Evolutionary conservation across 2,113 vertebrate genomes (phyloP), one percentile per base, ranked within the genome.

Genomic region (Pitta sordida): DNA sequence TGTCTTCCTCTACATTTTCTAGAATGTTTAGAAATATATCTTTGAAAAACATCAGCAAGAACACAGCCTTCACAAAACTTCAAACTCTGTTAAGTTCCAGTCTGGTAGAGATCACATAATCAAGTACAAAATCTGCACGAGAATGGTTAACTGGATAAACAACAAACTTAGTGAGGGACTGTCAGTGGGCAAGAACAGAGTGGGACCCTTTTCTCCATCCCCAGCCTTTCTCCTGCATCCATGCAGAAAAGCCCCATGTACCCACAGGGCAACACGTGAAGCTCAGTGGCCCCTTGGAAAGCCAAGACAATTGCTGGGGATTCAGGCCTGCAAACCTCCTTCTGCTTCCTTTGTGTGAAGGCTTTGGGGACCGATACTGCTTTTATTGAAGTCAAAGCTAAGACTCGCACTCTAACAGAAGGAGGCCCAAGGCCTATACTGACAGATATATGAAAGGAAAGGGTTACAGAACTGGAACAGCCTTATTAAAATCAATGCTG

Each of bases 401-500:
- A 92, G 67, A 46, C 41, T 68, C 1, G 0, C 7, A 15, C 65
- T 39, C 64, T 29, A 91, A 49, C 15, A 83, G 81, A 55, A 91
- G 68, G 63, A 76, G 49, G 59, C 77, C 55, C 87, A 80, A 80
- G 71, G 52, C 71, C 71, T 68, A 0, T 52, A 76, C 52, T 71
- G 53, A 39, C 63, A 74, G 55, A 70, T 24, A 51, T 22, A 43
- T 59, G 58, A 79, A 88, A 82, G 81, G 83, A 94, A 74, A 78
- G 74, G 62, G 91, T 92, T 94, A 90, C 64, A 91, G 77, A 87
- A 85, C 60, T 48, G 39, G 21, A 91, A 75, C 39, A 78, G 79
- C 64, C 83, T 93, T 90, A 83, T 93, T 91, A 86, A 77, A 46
- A 92, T 95, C 88, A 78, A 20, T 87, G 86, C 88, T 78, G 59